These are phyloP conservation scores for Leucopsar rothschildi DNA, from an alignment of 2,113 vertebrate species.

Conservation along the genomic window DNA sequence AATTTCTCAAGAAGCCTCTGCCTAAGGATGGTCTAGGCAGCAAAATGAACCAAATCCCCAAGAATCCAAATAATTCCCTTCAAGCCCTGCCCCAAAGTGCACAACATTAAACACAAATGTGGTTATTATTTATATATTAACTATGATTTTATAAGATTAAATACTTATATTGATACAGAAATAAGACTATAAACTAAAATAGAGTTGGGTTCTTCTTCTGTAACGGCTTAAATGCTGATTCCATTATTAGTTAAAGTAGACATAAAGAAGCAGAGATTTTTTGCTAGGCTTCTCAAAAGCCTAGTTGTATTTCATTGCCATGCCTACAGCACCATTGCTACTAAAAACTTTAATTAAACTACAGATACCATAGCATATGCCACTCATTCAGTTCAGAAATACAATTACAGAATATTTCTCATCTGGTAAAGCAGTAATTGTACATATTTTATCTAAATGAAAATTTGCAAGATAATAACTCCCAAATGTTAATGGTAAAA, in stretches of 20 bases:
- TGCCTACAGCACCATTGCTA: neutral
- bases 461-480: neutral
- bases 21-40: neutral
- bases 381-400: neutral
- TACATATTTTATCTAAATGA: neutral
- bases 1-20: neutral
- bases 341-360: neutral
- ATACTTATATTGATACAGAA: neutral
- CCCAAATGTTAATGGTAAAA: neutral
- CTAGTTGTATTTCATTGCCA: neutral
- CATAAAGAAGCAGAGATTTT: neutral
- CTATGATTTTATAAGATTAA: neutral
- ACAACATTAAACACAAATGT: neutral
- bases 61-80: neutral
- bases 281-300: neutral
- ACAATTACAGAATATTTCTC: neutral
- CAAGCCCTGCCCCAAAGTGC: neutral
- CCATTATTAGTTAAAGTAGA: neutral
- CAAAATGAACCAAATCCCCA: neutral
- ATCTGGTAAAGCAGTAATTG: neutral
- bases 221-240: neutral
- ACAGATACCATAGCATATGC: neutral
- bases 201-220: rapidly evolving
- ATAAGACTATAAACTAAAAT: neutral
- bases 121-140: neutral